Evolutionary conservation across 2,113 vertebrate genomes (phyloP).

Genomic region (Dissostichus mawsoni): DNA sequence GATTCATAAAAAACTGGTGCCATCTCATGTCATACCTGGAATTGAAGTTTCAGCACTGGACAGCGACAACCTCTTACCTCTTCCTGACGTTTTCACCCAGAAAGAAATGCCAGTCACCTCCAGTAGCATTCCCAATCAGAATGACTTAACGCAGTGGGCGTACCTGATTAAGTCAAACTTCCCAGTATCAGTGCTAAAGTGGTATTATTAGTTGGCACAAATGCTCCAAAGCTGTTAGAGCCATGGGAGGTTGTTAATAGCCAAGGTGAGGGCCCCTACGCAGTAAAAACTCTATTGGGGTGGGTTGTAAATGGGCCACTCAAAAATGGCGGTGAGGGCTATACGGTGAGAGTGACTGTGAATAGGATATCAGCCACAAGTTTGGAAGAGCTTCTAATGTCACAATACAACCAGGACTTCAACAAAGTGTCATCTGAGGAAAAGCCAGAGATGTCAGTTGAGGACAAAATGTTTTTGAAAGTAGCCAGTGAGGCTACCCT

Average conservation of each 20-base stretch:
- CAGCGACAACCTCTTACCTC: no score
- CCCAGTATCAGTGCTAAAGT: no score
- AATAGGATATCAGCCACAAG: not conserved
- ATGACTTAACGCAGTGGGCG: no score
- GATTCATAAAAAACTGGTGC: not conserved
- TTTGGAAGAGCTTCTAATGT: not conserved
- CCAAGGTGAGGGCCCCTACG: not conserved
- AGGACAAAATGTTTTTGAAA: not conserved
- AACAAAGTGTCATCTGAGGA: not conserved
- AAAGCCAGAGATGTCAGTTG: not conserved
- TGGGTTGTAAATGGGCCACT: not conserved
- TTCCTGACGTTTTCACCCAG: no score
- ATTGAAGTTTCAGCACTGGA: not conserved
- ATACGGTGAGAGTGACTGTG: not conserved
- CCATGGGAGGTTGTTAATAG: not conserved
- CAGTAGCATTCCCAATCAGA: no score
- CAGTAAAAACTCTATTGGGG: not conserved
- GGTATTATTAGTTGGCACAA: no score
- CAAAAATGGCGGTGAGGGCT: no score
- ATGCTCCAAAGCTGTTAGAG: not conserved
- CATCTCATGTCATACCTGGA: not conserved
- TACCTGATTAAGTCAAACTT: no score
- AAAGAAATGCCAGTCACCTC: no score
- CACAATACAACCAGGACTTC: slow-evolving; percentile 1
- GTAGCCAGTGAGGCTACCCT: not conserved